Percentiles rank a stretch among this genome's conserved stretches.
These are phyloP conservation scores for Brenthis hecate DNA, from an alignment of 2,888 invertebrate genomes.

Conservation along the genomic window DNA sequence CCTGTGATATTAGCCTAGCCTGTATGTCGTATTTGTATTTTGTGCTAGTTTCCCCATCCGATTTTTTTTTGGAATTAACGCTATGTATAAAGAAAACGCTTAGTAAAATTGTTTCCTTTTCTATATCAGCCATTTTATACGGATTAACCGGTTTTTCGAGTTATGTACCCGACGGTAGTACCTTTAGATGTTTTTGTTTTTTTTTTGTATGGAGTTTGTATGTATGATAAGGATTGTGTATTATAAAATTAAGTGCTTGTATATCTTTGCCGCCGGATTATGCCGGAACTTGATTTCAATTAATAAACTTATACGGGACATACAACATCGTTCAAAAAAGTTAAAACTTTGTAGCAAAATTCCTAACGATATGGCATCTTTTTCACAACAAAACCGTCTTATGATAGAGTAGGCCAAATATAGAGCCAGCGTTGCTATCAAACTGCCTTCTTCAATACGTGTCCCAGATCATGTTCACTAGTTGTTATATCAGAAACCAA, in stretches of 20 bases:
- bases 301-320: constrained; percentile 37
- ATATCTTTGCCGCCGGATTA: constrained; percentile 31
- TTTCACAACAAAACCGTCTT: constrained; percentile 41
- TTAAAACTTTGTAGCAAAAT: constrained; percentile 37
- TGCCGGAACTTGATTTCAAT: constrained; percentile 35
- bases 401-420: constrained; percentile 40
- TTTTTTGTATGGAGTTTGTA: constrained; percentile 63
- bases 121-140: constrained; percentile 68
- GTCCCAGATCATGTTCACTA: constrained; percentile 55
- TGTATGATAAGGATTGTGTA: constrained; percentile 44
- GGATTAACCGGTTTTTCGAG: constrained; percentile 67
- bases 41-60: constrained; percentile 76
- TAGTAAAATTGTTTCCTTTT: constrained; percentile 63
- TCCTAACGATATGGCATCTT: constrained; percentile 41
- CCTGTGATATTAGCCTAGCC: constrained; percentile 83
- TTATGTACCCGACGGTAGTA: constrained; percentile 65
- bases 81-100: constrained; percentile 64
- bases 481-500: constrained; percentile 59
- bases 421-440: constrained; percentile 34
- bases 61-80: constrained; percentile 67
- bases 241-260: constrained; percentile 45
- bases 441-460: constrained; percentile 45
- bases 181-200: constrained; percentile 61
- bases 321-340: constrained; percentile 42
- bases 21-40: constrained; percentile 74